Conservation (phyloP, 1,140 invertebrate species). For the Monomorium pharaonis region DNA sequence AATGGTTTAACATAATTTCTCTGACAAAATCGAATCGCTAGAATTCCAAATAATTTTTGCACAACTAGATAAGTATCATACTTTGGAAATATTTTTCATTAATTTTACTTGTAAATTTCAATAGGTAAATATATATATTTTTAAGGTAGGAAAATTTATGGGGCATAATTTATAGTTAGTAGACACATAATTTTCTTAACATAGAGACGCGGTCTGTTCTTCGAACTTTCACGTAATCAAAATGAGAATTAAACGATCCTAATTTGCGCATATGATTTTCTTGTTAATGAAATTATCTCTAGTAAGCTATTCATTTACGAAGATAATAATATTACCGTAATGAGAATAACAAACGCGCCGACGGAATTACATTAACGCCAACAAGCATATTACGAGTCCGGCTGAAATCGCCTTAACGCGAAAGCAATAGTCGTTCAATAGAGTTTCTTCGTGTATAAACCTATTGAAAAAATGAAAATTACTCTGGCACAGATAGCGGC, state of each 20-base stretch:
- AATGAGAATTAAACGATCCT: background rate
- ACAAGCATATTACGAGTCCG: background rate
- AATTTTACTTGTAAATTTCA: background rate
- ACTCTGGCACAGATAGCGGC: background rate
- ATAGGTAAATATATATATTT: background rate
- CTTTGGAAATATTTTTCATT: background rate
- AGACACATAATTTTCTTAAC: background rate
- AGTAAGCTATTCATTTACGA: background rate
- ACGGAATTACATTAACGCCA: background rate
- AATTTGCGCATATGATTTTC: background rate
- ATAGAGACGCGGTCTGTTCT: background rate
- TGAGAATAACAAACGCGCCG: background rate
- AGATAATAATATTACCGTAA: background rate
- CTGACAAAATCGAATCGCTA: background rate
- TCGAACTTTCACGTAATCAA: background rate
- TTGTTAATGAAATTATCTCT: conserved; percentile 31
- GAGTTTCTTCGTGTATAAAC: background rate
- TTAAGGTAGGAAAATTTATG: background rate
- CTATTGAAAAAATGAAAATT: conserved; percentile 20
- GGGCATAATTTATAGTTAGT: background rate
- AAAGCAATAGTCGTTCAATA: conserved; percentile 14
- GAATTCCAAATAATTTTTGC: background rate
- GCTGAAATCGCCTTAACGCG: conserved; percentile 6
- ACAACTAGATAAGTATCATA: background rate
- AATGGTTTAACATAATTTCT: background rate